Percentiles rank a stretch among this genome's conserved stretches.
These are phyloP conservation scores for Polydrusus pterygomalis DNA, from an alignment of 2,888 invertebrate species.

Conservation along the genomic window DNA sequence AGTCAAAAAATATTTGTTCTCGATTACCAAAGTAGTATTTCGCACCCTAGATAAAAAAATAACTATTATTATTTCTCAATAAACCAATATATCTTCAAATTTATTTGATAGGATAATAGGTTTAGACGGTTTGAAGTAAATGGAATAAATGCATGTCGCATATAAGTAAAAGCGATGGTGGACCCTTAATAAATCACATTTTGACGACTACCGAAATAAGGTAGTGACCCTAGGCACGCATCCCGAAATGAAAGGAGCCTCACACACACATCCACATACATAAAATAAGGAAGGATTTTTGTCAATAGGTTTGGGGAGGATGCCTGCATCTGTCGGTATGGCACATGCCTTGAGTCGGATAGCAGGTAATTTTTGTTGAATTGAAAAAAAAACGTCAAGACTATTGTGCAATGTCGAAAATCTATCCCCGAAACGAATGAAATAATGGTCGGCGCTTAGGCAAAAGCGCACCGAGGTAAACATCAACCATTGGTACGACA, in stretches of 20 bases:
- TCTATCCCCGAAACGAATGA: conserved; percentile 55
- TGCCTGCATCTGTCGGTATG: conserved; percentile 63
- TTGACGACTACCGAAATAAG: conserved; percentile 24
- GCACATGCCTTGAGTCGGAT: conserved; percentile 63
- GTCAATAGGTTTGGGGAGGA: conserved; percentile 50
- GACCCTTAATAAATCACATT: background rate
- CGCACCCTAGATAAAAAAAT: too few relatives aligned
- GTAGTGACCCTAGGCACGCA: conserved; percentile 17
- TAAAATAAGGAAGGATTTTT: conserved; percentile 52
- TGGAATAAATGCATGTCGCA: too few relatives aligned
- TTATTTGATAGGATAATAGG: too few relatives aligned
- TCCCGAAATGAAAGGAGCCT: conserved; percentile 29
- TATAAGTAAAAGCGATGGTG: too few relatives aligned
- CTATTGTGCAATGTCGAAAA: conserved; percentile 61
- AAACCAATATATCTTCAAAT: too few relatives aligned
- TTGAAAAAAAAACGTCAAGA: conserved; percentile 61
- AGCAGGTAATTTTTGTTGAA: conserved; percentile 63
- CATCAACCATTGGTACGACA: conserved; percentile 32
- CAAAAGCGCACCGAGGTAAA: conserved; percentile 45
- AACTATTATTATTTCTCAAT: too few relatives aligned
- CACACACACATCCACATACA: conserved; percentile 49
- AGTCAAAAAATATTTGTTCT: too few relatives aligned
- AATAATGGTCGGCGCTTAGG: conserved; percentile 54
- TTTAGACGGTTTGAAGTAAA: too few relatives aligned
- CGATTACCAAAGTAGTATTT: too few relatives aligned